Conservation (phyloP, 2,888 invertebrate species). For the Luperina testacea region DNA sequence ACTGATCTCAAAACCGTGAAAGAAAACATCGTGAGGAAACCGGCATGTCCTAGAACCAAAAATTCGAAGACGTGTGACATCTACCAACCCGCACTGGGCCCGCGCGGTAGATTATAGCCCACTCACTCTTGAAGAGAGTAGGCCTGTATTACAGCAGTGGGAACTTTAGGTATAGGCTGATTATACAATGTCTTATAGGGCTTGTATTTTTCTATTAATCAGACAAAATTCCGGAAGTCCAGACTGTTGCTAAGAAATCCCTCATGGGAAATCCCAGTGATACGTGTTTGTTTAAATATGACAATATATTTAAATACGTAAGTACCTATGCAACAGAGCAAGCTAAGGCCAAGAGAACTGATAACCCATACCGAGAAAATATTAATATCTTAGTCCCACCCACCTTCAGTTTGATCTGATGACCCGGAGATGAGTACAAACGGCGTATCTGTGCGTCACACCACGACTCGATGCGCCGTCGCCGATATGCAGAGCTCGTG, state of each 20-base stretch:
- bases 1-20: not conserved
- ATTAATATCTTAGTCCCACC: conserved; percentile 51
- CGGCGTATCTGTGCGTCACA: conserved; percentile 44
- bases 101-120: too few relatives aligned
- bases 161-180: not conserved
- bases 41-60: not conserved
- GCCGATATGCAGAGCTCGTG: conserved; percentile 22
- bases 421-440: conserved; percentile 62
- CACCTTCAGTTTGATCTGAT: conserved; percentile 59
- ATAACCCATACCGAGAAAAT: conserved; percentile 70
- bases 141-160: not conserved
- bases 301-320: conserved; percentile 20
- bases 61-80: not conserved
- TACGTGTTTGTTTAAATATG: not conserved
- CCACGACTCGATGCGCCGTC: conserved; percentile 22
- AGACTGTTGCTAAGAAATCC: not conserved
- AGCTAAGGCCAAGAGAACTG: conserved; percentile 56
- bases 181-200: not conserved
- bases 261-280: not conserved
- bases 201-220: not conserved
- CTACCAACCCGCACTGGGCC: too few relatives aligned
- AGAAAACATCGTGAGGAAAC: not conserved
- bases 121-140: not conserved
- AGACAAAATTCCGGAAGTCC: not conserved
- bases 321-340: conserved; percentile 4